Conservation (phyloP, 2,797 vertebrate genomes). For the Orestias chungarensis region DNA sequence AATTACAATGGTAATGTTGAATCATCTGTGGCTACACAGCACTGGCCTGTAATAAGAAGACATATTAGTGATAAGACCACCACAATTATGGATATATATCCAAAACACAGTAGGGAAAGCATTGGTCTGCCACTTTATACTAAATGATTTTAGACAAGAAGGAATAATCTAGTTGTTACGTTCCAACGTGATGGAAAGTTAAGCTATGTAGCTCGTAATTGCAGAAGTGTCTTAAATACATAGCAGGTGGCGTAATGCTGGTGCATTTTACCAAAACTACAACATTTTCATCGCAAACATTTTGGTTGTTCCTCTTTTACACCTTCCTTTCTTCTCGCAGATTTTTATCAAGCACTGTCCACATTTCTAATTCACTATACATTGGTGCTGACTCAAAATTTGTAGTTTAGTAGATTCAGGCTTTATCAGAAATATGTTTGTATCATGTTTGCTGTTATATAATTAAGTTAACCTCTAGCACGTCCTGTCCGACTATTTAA, state of each 20-base stretch:
- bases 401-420: no score
- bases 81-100: background rate
- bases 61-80: background rate
- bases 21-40: background rate
- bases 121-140: background rate
- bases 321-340: background rate
- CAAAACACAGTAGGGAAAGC: background rate
- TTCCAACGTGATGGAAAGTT: background rate
- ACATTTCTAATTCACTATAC: no score
- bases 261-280: background rate
- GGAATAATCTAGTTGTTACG: background rate
- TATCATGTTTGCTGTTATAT: background rate
- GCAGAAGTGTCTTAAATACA: background rate
- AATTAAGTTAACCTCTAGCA: background rate
- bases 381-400: no score
- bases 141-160: background rate
- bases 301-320: no score
- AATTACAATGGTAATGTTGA: background rate
- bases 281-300: background rate
- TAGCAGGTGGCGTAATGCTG: background rate
- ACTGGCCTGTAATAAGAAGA: background rate
- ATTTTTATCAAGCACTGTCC: background rate
- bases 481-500: background rate
- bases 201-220: no score
- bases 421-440: background rate